A percentile compares a stretch with the other conserved stretches of the same genome.
Conservation (phyloP, 1,140 invertebrate species). For the Calephelis virginiensis region DNA sequence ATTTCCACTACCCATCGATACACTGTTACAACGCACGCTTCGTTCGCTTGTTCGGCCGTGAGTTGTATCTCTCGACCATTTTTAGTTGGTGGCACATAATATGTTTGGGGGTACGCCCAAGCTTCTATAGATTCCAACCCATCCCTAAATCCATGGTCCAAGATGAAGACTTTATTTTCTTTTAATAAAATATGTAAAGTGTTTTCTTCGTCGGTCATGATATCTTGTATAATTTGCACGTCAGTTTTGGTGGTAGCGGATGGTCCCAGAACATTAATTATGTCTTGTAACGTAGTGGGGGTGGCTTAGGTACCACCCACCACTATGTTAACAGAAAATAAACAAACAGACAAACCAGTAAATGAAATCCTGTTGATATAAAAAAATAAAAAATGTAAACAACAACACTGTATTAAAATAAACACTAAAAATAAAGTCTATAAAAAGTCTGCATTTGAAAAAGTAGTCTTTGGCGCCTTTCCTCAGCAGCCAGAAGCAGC, state of each 20-base stretch:
- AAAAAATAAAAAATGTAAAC: too few relatives aligned
- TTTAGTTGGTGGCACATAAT: conserved; percentile 11
- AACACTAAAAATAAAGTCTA: too few relatives aligned
- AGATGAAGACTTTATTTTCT: neutral
- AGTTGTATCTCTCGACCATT: neutral
- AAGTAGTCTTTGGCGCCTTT: too few relatives aligned
- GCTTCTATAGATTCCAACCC: neutral
- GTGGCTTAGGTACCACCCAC: too few relatives aligned
- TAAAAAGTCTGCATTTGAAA: too few relatives aligned
- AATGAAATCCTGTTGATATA: too few relatives aligned
- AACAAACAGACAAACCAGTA: too few relatives aligned
- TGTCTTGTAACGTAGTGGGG: too few relatives aligned
- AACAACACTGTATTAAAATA: too few relatives aligned
- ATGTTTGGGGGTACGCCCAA: neutral
- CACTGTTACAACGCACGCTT: neutral
- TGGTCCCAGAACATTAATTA: neutral
- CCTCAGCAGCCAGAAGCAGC: too few relatives aligned
- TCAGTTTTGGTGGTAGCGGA: neutral
- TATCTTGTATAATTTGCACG: neutral
- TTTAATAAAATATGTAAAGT: neutral
- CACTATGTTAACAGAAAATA: too few relatives aligned
- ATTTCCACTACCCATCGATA: conserved; percentile 2
- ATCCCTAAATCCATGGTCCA: conserved; percentile 7
- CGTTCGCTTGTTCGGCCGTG: neutral
- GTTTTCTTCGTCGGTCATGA: neutral